A percentile compares a stretch with the other conserved stretches of the same genome.
These are phyloP conservation scores for Sphaerophoria taeniata DNA, from an alignment of 2,888 invertebrate species.

Conservation along the genomic window DNA sequence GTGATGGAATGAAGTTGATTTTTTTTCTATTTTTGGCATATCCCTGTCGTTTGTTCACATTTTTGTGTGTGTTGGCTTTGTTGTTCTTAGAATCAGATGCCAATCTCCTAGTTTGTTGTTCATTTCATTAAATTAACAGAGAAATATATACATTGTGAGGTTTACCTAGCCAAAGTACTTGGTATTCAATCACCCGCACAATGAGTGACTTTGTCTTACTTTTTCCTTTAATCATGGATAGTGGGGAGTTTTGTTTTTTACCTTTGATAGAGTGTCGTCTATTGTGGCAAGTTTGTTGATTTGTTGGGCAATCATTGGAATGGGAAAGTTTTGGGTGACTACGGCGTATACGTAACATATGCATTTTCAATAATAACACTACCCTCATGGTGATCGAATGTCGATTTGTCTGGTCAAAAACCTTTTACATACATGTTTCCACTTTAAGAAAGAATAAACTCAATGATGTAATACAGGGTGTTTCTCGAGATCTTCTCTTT, in stretches of 20 bases:
- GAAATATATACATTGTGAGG: slow-evolving; percentile 42
- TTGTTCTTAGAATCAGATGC: slow-evolving; percentile 23
- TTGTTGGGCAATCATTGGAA: neutral
- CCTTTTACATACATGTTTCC: no score
- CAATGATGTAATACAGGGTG: no score
- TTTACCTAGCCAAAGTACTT: slow-evolving; percentile 45
- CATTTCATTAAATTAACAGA: slow-evolving; percentile 62
- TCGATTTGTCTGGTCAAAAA: no score
- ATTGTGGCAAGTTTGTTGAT: neutral
- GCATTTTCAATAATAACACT: neutral
- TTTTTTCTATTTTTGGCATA: neutral
- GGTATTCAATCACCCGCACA: slow-evolving; percentile 22
- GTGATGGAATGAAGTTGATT: slow-evolving; percentile 2
- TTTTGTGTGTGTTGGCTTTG: slow-evolving; percentile 17
- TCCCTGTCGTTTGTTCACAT: slow-evolving; percentile 22
- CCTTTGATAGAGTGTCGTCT: slow-evolving; percentile 5
- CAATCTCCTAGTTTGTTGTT: slow-evolving; percentile 31
- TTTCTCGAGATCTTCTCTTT: no score
- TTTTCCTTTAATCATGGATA: neutral
- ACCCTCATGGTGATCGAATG: no score
- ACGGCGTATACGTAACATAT: slow-evolving; percentile 20
- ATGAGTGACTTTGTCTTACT: slow-evolving; percentile 1
- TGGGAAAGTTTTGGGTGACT: neutral
- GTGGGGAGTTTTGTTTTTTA: neutral
- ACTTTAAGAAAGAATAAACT: no score